These are phyloP conservation scores for Smutsia temminckii DNA, from an alignment of 2,797 vertebrate genomes.

Conservation along the genomic window DNA sequence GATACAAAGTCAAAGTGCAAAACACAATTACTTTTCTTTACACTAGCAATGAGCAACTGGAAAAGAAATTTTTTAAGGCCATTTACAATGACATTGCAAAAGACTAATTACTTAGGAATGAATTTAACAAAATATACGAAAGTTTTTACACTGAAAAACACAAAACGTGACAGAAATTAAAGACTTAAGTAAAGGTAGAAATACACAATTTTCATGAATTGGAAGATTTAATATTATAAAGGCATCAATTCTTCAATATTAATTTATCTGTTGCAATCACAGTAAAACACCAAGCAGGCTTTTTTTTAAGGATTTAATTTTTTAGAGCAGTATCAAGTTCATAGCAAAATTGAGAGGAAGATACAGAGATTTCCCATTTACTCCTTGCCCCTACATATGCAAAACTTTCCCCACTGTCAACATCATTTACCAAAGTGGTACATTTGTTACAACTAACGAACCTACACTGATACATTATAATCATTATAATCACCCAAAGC, in stretches of 20 bases:
- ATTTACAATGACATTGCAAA: neutral
- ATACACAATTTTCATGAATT: neutral
- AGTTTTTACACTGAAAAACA: neutral
- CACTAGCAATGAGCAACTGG: neutral
- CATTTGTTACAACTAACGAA: neutral
- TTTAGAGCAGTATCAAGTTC: neutral
- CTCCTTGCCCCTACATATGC: neutral
- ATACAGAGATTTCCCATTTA: neutral
- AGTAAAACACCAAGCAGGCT: neutral
- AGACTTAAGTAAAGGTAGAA: neutral
- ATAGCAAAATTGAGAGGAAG: neutral
- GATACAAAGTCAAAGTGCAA: neutral
- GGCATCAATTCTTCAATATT: neutral
- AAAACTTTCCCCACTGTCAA: neutral
- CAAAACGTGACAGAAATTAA: neutral
- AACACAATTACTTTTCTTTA: neutral
- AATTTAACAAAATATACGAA: neutral
- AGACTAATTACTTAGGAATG: neutral
- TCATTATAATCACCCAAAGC: neutral
- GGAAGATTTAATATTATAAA: neutral
- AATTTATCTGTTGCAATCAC: neutral
- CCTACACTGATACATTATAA: neutral
- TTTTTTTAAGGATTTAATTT: neutral
- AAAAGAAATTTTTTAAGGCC: neutral
- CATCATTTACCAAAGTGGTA: neutral